Evolutionary conservation across 53 echinoderm and acorn worm species (phyloP).

Genomic region (Holothuria leucospilota): DNA sequence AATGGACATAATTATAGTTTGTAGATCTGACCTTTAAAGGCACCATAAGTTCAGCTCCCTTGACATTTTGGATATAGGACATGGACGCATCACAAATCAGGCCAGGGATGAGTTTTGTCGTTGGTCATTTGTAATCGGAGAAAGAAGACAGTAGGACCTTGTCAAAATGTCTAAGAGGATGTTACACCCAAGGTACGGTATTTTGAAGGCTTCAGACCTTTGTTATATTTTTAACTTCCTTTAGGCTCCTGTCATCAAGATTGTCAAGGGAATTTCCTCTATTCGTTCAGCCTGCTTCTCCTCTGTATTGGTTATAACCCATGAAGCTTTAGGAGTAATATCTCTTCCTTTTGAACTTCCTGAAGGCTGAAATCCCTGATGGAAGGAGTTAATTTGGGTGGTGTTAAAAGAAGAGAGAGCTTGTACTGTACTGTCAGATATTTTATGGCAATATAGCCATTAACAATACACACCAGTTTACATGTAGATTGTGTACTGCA

Average conservation of each 20-base stretch:
- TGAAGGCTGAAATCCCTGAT: slow-evolving; percentile 11
- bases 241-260: background rate
- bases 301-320: background rate
- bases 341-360: slow-evolving; percentile 9
- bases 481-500: too few species aligned
- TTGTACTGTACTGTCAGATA: background rate
- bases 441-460: background rate
- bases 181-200: slow-evolving; percentile 14
- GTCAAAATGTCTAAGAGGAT: slow-evolving; percentile 18
- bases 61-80: too few species aligned
- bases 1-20: too few species aligned
- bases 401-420: slow-evolving; percentile 8
- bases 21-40: too few species aligned
- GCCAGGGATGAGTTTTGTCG: too few species aligned
- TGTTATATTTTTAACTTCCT: too few species aligned
- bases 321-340: background rate
- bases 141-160: background rate
- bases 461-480: too few species aligned
- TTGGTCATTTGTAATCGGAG: background rate
- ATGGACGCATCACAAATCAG: too few species aligned
- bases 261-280: background rate
- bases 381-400: slow-evolving; percentile 20
- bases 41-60: too few species aligned
- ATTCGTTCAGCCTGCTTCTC: background rate
- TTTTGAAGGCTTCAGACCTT: background rate